Evolutionary conservation across 2,113 vertebrate species (phyloP).

Genomic region (Limnothrissa miodon): DNA sequence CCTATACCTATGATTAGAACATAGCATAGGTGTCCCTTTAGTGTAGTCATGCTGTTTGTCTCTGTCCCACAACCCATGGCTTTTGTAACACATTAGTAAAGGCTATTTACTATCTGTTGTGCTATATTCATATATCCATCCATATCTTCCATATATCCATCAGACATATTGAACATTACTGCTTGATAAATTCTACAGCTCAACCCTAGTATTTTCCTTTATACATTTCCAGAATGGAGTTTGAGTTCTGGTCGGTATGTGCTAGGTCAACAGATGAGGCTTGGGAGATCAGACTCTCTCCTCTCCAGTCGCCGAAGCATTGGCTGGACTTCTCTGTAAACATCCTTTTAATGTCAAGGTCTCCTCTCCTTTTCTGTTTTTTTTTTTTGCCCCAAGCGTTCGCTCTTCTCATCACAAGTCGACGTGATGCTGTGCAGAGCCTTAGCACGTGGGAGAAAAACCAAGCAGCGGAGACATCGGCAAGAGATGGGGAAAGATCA

Average conservation of each 20-base stretch:
- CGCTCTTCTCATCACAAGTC: neutral
- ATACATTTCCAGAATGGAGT: neutral
- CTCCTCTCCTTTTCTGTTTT: neutral
- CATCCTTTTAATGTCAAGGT: neutral
- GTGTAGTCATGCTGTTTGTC: neutral
- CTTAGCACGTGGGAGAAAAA: neutral
- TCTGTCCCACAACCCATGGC: neutral
- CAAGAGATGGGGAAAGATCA: slow-evolving; percentile 65
- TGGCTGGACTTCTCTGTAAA: neutral
- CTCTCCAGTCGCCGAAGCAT: neutral
- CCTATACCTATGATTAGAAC: neutral
- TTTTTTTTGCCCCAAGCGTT: neutral
- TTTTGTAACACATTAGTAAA: neutral
- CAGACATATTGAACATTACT: no score
- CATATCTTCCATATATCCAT: no score
- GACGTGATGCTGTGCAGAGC: neutral
- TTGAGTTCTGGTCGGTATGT: neutral
- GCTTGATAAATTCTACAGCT: no score
- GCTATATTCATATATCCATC: neutral
- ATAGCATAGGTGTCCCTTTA: no score
- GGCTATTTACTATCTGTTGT: neutral
- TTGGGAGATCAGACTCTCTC: neutral
- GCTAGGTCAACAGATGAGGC: neutral
- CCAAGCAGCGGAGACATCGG: neutral
- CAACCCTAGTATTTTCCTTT: neutral